Conservation (phyloP, 2,113 vertebrate genomes). For the Cryptotis parvus region DNA sequence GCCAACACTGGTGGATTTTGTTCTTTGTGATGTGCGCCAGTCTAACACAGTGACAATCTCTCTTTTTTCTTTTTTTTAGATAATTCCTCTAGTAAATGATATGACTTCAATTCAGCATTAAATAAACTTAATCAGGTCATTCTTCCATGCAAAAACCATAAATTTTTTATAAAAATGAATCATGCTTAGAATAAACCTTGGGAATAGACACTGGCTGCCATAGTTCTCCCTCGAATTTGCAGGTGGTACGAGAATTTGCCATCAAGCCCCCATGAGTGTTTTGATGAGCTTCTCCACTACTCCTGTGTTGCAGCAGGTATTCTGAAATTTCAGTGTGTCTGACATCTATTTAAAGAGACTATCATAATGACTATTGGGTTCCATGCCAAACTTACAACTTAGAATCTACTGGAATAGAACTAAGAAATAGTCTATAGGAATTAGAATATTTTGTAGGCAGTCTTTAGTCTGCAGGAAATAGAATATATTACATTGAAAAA, state of each 20-base stretch:
- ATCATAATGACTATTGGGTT: neutral
- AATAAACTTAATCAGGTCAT: conserved; percentile 35
- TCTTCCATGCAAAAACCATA: conserved; percentile 53
- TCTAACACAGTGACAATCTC: no score
- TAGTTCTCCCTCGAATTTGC: conserved; percentile 1
- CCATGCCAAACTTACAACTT: neutral
- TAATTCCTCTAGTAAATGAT: neutral
- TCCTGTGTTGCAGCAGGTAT: neutral
- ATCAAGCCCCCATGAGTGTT: neutral
- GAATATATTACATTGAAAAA: neutral
- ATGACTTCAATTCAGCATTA: conserved; percentile 47
- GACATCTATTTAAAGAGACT: neutral
- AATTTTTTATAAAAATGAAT: conserved; percentile 27
- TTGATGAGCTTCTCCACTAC: neutral
- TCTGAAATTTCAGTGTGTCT: neutral
- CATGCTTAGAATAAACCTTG: conserved; percentile 17
- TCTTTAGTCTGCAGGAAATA: neutral
- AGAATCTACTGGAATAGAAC: conserved; percentile 16
- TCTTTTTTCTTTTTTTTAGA: no score
- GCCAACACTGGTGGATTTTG: no score
- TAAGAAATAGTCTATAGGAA: neutral
- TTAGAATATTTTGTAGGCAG: neutral
- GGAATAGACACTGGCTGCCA: neutral
- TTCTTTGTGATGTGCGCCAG: no score
- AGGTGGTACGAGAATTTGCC: neutral